Percentiles rank a stretch among this genome's conserved stretches.
phyloP scores from a whole-genome alignment of 30 jellyfish, hydroid and myxozoan species.

The Chironex yamaguchii region DNA sequence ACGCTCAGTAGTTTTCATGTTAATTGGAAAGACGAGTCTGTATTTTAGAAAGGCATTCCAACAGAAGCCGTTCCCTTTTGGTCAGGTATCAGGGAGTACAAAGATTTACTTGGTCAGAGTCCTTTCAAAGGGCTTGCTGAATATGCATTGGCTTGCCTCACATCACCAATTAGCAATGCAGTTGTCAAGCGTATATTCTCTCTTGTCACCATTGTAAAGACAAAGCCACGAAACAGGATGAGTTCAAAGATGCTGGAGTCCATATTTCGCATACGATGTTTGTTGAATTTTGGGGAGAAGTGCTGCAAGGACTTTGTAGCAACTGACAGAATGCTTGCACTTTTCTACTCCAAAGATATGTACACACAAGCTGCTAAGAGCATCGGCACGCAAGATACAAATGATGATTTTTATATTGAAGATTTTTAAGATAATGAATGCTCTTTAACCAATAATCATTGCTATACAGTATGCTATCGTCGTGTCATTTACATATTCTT shows the following conservation, averaged over 20 bases:
- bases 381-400: no score
- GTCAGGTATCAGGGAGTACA: constrained; percentile 20
- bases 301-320: no score
- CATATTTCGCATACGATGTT: no score
- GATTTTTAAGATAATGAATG: no score
- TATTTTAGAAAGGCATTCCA: constrained; percentile 38
- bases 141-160: constrained; percentile 66
- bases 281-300: no score
- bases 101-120: neutral
- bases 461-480: no score
- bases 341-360: no score
- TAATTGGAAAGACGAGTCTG: constrained; percentile 57
- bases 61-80: constrained; percentile 42
- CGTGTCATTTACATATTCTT: no score
- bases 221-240: constrained; percentile 62
- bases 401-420: no score
- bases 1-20: constrained; percentile 64
- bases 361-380: no score
- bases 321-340: no score
- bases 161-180: constrained; percentile 56
- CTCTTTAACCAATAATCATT: no score
- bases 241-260: constrained; percentile 42
- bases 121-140: constrained; percentile 52
- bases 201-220: constrained; percentile 37
- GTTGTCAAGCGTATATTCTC: constrained; percentile 68